Base-by-base conservation (phyloP, 2,888 invertebrate genomes). In the Itoplectis maculator region DNA sequence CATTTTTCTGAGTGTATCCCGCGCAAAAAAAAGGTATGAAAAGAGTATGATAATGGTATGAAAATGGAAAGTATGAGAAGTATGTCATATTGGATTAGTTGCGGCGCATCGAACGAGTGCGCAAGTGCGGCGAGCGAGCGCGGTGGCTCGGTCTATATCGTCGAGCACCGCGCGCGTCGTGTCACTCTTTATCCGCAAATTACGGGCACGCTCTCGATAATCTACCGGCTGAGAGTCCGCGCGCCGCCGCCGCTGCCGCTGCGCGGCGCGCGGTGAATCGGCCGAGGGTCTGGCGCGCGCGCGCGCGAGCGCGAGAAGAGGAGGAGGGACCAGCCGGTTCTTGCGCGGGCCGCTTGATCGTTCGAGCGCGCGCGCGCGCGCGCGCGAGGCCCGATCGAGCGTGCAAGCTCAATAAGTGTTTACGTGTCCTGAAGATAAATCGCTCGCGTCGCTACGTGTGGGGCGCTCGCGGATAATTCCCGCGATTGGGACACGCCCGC, bases 381-480 rank as follows among this genome's bases (percentile, higher is more conserved):
- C 81, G 78, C 79, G 79, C 82, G 81, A 82, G 3, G 29, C 3
- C 29, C 76, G 85, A 85, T 85, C 85, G 80, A 80, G 82, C 77
- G 84, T 86, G 86, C 87, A 88, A 86, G 86, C 87, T 89, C 90
- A 90, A 91, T 90, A 90, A 89, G 90, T 89, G 88, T 90, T 91
- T 90, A 90, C 89, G 89, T 88, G 88, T 88, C 88, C 86, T 63
- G 85, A 84, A 89, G 90, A 91, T 91, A 91, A 90, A 91, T 91
- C 88, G 88, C 81, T 86, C 84, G 83, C 79, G 78, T 72, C 79
- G 86, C 90, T 85, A 88, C 89, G 90, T 90, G 90, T 91, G 91
- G 89, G 90, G 88, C 88, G 47, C 29, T 29, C 29, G 29, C 75
- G 74, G 83, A 86, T 86, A 84, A 86, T 83, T 82, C 63, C n/a